Percentiles rank a stretch among this genome's conserved stretches.
Conservation (phyloP, 92 coral and sea anemone species). For the Porites rus region DNA sequence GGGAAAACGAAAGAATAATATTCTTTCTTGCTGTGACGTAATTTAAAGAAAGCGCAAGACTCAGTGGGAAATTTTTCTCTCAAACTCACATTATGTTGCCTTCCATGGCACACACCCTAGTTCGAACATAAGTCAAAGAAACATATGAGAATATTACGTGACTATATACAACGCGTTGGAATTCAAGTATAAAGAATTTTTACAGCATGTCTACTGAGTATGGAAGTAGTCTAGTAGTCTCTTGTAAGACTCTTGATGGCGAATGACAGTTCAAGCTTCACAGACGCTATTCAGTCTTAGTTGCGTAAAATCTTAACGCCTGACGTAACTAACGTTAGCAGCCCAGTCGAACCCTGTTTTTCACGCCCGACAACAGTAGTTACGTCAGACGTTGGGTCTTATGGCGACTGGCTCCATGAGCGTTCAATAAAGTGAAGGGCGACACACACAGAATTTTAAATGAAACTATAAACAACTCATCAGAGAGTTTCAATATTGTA, state of each 20-base stretch:
- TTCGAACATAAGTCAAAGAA: not conserved
- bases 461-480: not conserved
- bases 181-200: not conserved
- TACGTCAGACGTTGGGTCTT: no score
- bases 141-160: not conserved
- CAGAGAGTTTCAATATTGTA: no score
- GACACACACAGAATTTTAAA: not conserved
- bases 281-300: no score
- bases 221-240: not conserved
- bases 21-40: no score
- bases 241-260: not conserved
- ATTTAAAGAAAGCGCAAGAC: no score
- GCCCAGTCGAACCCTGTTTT: no score
- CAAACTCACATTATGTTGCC: not conserved
- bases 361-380: no score
- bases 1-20: no score
- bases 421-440: not conserved
- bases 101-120: not conserved
- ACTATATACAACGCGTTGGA: conserved; percentile 30
- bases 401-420: no score
- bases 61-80: no score
- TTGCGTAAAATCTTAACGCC: no score
- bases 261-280: not conserved
- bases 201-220: not conserved
- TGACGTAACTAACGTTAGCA: no score